Conservation (phyloP, 2,888 invertebrate genomes). For the Lithophane leautieri region DNA sequence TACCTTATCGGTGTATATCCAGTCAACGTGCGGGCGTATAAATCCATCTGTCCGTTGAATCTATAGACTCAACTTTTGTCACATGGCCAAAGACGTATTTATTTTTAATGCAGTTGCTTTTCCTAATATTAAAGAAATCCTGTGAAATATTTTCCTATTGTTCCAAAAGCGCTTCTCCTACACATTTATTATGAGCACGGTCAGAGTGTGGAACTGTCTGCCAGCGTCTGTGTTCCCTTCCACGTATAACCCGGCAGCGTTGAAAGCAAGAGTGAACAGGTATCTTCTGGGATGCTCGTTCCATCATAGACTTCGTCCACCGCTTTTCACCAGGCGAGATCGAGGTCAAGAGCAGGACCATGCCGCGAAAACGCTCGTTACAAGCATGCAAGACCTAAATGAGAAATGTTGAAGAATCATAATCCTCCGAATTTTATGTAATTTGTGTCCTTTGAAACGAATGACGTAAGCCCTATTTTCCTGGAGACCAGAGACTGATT, state of each 20-base stretch:
- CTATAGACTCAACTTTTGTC: background rate
- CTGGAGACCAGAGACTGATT: background rate
- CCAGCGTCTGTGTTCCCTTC: background rate
- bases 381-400: background rate
- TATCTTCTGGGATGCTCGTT: background rate
- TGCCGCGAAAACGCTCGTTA: background rate
- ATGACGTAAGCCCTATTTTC: background rate
- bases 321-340: background rate
- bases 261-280: background rate
- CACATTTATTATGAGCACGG: background rate
- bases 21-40: background rate
- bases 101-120: background rate
- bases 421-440: background rate
- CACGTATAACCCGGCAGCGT: background rate
- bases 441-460: background rate
- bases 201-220: background rate
- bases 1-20: constrained; percentile 21
- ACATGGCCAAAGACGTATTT: background rate
- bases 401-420: background rate
- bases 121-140: background rate
- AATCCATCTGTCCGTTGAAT: constrained; percentile 17
- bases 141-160: background rate
- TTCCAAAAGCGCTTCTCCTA: background rate
- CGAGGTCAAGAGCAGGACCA: background rate
- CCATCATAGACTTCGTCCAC: constrained; percentile 1